A percentile compares a stretch with the other conserved stretches of the same genome.
Evolutionary conservation across 2,797 vertebrate genomes (phyloP).

Genomic region (Dipus sagitta): DNA sequence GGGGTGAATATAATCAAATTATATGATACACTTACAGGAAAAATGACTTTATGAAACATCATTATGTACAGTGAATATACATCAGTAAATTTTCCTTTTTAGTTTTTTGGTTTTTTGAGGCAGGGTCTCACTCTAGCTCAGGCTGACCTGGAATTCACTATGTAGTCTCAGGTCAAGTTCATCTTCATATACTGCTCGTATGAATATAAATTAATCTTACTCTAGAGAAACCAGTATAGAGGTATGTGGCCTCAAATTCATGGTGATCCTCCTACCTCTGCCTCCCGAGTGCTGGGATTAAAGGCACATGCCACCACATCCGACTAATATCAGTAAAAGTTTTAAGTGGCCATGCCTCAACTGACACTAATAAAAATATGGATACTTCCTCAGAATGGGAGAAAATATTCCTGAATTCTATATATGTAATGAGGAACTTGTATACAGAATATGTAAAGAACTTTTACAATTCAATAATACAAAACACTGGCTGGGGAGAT

Average conservation of each 20-base stretch:
- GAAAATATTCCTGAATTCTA: slow-evolving; percentile 28
- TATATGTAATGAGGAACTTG: not conserved
- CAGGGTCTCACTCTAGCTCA: no score
- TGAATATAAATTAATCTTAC: no score
- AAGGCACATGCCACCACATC: no score
- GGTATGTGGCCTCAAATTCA: no score
- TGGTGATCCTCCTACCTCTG: no score
- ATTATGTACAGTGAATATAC: not conserved
- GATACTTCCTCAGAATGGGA: not conserved
- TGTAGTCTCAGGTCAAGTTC: no score
- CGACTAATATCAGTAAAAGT: not conserved
- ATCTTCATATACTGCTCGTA: no score
- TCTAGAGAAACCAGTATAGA: no score
- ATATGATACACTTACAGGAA: not conserved
- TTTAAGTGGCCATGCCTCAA: slow-evolving; percentile 15
- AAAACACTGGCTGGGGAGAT: no score
- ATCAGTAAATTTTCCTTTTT: not conserved
- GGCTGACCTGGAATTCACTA: no score
- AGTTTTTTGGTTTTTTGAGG: no score
- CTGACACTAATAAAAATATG: not conserved
- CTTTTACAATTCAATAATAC: not conserved
- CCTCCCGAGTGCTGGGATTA: no score
- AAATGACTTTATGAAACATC: not conserved
- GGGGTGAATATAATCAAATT: not conserved
- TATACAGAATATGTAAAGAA: slow-evolving; percentile 26